Percentiles rank a stretch among this genome's conserved stretches.
Evolutionary conservation across 2,113 vertebrate genomes (phyloP).

Genomic region (Cavia aperea): DNA sequence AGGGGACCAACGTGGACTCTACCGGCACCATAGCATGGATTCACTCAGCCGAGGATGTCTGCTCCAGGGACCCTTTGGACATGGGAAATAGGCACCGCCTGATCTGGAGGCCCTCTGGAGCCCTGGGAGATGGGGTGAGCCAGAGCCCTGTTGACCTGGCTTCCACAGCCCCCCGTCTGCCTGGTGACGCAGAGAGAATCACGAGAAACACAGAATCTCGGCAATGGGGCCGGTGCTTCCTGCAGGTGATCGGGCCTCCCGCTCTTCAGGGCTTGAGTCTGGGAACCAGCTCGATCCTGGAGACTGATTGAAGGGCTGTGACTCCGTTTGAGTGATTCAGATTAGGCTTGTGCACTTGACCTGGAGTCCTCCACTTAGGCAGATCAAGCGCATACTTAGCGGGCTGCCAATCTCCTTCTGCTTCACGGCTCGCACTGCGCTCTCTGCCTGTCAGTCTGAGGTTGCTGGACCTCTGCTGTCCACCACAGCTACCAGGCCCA

Average conservation of each 20-base stretch:
- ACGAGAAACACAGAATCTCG: background rate
- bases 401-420: background rate
- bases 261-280: background rate
- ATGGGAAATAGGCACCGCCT: no score
- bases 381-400: background rate
- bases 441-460: background rate
- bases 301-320: background rate
- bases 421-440: accelerated
- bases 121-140: background rate
- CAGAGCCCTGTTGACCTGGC: background rate
- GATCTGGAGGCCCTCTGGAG: background rate
- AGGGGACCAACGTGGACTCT: accelerated
- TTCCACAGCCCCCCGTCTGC: no score
- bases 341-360: background rate
- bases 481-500: background rate
- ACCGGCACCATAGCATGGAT: no score
- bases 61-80: no score
- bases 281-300: background rate
- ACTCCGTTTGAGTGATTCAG: background rate
- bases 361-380: background rate
- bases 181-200: background rate
- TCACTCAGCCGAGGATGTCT: background rate
- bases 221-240: background rate
- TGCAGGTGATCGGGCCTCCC: accelerated
- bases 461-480: background rate